Base-by-base conservation (phyloP, 2,797 vertebrate genomes). In the Characodon lateralis region DNA sequence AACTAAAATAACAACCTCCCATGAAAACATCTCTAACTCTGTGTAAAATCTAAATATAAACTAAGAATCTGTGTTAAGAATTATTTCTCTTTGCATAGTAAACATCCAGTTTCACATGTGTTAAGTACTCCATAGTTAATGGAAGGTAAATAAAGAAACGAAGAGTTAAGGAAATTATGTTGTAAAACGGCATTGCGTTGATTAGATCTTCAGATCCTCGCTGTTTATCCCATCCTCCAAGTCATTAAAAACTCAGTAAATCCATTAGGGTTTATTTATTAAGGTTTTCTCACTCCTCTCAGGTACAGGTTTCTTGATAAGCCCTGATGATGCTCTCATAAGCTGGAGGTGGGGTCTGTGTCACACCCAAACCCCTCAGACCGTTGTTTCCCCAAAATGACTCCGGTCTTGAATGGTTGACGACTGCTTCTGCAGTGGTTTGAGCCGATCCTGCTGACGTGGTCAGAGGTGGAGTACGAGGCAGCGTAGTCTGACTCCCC, bases 271-370 rank as follows among this genome's bases (percentile, higher is more conserved):
- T 66, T 85, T 73, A 70, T 77, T 83, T 79, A 61, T 80, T 69
- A 56, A 13, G 26, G 20, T 55, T 46, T 26, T 74, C 20, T 66
- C n/a, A 8, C 18, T 77, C 65, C 43, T 31, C 61, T 96, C 90
- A 96, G 70, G 95, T 96, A 83, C 91, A 82, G 12, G 94, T 95
- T 84, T 96, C 95, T 85, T 95, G 95, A 89, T 95, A 99, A 4
- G 98, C 97, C 87, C 97, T 97, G 78, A 99, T 97, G 85, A 99
- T 97, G 83, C 97, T 98, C 79, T 99, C 97, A 48, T 99, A 98
- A 35, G 97, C 97, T 0, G 98, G 98, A 73, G 98, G 98, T 0
- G 97, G 97, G 0, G 96, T 97, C 87, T 97, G 97, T 0, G 96
- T 95, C 26, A 95, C 91, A 16, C 96, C 94, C 72, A 96, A 94